Evolutionary conservation across 2,113 vertebrate genomes (phyloP).

Genomic region (Psilopogon haemacephalus): DNA sequence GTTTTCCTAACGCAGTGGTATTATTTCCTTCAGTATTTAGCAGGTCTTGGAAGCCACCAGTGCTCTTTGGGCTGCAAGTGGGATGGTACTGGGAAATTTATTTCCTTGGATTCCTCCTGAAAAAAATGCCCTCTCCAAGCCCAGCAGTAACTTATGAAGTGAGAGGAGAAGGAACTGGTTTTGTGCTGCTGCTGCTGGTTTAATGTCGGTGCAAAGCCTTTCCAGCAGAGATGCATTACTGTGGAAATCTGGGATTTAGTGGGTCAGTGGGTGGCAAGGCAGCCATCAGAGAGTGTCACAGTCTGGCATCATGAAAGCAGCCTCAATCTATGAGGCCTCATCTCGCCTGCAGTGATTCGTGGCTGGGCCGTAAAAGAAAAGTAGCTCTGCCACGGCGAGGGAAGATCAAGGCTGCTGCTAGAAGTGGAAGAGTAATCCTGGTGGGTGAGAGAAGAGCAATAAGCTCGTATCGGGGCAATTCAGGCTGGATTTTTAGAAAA

Average conservation of each 20-base stretch:
- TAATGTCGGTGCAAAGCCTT: neutral
- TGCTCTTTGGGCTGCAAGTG: neutral
- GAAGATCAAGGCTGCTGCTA: neutral
- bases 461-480: neutral
- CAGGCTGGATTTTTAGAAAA: conserved; percentile 21
- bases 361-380: neutral
- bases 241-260: conserved; percentile 18
- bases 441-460: neutral
- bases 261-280: conserved; percentile 7
- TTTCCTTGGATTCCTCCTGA: neutral
- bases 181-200: neutral
- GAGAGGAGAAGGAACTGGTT: neutral
- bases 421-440: neutral
- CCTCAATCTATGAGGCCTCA: neutral
- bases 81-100: neutral
- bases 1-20: neutral
- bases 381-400: neutral
- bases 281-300: conserved; percentile 1
- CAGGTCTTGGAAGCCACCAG: neutral
- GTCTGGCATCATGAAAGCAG: neutral
- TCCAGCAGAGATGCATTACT: neutral
- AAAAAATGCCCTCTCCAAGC: neutral
- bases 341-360: neutral
- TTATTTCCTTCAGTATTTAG: neutral
- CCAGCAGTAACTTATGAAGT: neutral